phyloP scores from a whole-genome alignment of 2,797 vertebrate species.

The Hafferia zeledoni region DNA sequence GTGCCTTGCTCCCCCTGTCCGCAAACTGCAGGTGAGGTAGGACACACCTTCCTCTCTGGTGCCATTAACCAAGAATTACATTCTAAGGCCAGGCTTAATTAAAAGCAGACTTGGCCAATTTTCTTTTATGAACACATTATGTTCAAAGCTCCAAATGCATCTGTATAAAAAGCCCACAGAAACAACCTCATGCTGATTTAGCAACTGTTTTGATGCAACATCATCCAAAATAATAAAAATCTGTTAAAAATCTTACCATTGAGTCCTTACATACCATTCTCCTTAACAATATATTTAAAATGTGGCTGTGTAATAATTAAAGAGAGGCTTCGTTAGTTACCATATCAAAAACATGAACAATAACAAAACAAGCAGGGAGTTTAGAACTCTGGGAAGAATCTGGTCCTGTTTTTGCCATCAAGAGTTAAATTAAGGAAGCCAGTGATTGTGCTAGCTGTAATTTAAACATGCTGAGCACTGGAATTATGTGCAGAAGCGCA shows the following conservation, averaged over 20 bases:
- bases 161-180: slow-evolving; percentile 17
- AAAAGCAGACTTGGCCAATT: slow-evolving; percentile 37
- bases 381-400: slow-evolving; percentile 8
- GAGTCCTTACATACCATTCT: background rate
- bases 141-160: slow-evolving; percentile 4
- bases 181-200: slow-evolving; percentile 47
- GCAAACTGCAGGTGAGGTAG: background rate
- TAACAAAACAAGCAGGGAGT: background rate
- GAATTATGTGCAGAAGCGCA: background rate
- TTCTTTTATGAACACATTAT: slow-evolving; percentile 16
- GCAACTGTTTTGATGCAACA: slow-evolving; percentile 34
- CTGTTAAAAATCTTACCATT: background rate
- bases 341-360: slow-evolving; percentile 2
- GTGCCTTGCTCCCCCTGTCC: background rate
- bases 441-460: slow-evolving; percentile 31
- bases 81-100: slow-evolving; percentile 23
- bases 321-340: background rate
- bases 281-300: slow-evolving; percentile 28
- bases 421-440: slow-evolving; percentile 43
- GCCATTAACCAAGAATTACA: background rate
- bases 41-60: background rate
- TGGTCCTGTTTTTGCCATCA: slow-evolving; percentile 45
- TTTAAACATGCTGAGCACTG: slow-evolving; percentile 47
- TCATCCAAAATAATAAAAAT: slow-evolving; percentile 24
- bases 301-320: background rate